phyloP scores from a whole-genome alignment of 2,888 invertebrate genomes.

The Drosophila algonquin region DNA sequence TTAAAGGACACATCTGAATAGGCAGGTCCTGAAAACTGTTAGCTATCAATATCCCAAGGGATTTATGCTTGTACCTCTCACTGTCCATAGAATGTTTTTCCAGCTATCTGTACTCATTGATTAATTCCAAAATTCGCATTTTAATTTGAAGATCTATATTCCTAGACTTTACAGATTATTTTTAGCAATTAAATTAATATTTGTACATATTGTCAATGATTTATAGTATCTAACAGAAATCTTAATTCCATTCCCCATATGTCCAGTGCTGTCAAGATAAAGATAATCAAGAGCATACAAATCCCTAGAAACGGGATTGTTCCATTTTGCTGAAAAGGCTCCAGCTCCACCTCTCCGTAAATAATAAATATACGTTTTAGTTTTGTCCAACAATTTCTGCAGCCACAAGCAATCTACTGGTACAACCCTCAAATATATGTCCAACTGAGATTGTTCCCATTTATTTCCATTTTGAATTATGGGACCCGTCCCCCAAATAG shows the following conservation, averaged over 20 bases:
- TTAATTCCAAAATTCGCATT: too few species aligned
- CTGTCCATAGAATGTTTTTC: too few species aligned
- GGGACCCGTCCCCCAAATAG: slow-evolving; percentile 33
- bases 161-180: too few species aligned
- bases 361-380: slow-evolving; percentile 57
- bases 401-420: slow-evolving; percentile 63
- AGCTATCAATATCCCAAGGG: too few species aligned
- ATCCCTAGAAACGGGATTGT: background rate
- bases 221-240: slow-evolving; percentile 16
- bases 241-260: slow-evolving; percentile 29
- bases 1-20: background rate
- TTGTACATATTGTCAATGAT: too few species aligned
- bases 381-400: slow-evolving; percentile 50
- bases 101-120: too few species aligned
- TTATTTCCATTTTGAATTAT: slow-evolving; percentile 73
- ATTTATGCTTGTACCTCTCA: too few species aligned
- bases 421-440: slow-evolving; percentile 52
- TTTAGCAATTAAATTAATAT: too few species aligned
- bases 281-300: background rate
- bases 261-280: slow-evolving; percentile 8
- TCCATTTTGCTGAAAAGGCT: background rate
- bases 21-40: too few species aligned
- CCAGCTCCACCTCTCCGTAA: slow-evolving; percentile 15
- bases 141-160: too few species aligned
- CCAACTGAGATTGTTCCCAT: slow-evolving; percentile 50